phyloP scores from a whole-genome alignment of 2,888 invertebrate species.

The Torymus auratus region DNA sequence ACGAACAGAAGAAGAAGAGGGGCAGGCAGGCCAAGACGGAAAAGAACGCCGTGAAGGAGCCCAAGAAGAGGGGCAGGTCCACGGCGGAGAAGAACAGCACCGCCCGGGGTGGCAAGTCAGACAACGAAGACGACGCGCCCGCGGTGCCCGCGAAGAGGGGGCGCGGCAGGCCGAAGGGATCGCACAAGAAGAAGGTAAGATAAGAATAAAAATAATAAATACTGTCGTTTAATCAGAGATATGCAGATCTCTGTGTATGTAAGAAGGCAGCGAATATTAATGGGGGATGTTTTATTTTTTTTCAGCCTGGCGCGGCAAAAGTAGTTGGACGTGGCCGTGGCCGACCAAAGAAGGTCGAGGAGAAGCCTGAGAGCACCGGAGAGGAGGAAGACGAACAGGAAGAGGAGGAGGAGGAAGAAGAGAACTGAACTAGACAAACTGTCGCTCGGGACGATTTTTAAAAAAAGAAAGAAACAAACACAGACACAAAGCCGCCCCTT shows the following conservation, averaged over 20 bases:
- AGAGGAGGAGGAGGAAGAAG: conserved; percentile 75
- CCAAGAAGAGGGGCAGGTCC: conserved; percentile 74
- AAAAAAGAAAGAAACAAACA: conserved; percentile 23
- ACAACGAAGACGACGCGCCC: conserved; percentile 73
- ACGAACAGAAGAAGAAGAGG: conserved; percentile 76
- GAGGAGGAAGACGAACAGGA: conserved; percentile 75
- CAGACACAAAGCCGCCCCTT: no score
- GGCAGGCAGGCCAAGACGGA: conserved; percentile 73
- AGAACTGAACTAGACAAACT: conserved; percentile 66
- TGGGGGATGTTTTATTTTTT: background rate
- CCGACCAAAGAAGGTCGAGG: conserved; percentile 74
- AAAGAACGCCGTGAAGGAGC: conserved; percentile 70
- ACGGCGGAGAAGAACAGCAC: conserved; percentile 71
- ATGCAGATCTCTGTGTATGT: no score
- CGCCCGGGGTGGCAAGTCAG: conserved; percentile 70
- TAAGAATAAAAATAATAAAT: background rate
- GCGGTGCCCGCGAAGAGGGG: conserved; percentile 74
- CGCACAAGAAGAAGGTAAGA: conserved; percentile 74
- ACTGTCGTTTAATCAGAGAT: background rate
- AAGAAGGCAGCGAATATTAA: no score
- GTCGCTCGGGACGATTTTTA: conserved; percentile 44
- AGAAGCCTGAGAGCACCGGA: conserved; percentile 74
- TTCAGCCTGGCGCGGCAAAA: conserved; percentile 68
- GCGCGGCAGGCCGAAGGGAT: conserved; percentile 74
- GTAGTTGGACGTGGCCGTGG: conserved; percentile 73